Evolutionary conservation across 2,797 vertebrate species (phyloP).

Genomic region (Knipowitschia caucasica): DNA sequence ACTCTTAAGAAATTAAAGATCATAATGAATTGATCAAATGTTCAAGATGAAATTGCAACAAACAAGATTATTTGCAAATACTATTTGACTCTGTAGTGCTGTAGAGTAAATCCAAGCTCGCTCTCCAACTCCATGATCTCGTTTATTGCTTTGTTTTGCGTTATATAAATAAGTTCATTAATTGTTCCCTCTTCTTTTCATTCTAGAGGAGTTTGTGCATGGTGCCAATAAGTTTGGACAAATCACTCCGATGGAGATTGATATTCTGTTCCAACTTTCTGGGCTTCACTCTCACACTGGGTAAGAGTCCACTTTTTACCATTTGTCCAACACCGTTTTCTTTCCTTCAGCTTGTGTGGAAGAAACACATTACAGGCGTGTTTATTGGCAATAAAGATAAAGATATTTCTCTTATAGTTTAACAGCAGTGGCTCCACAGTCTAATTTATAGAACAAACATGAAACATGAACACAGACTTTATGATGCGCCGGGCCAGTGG

Average conservation of each 20-base stretch:
- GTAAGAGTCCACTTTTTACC: conserved; percentile 68
- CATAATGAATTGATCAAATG: conserved; percentile 10
- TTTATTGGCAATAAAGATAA: conserved; percentile 70
- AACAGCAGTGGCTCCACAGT: conserved; percentile 69
- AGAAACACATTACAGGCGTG: conserved; percentile 62
- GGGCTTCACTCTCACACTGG: conserved; percentile 90
- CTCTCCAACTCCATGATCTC: neutral
- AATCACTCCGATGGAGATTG: conserved; percentile 91
- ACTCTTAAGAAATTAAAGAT: conserved; percentile 13
- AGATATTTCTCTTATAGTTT: conserved; percentile 67
- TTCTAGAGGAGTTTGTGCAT: conserved; percentile 88
- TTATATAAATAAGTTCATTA: conserved; percentile 10
- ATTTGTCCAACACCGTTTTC: conserved; percentile 34
- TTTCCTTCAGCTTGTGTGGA: conserved; percentile 47
- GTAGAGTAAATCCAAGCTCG: conserved; percentile 22
- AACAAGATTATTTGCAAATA: conserved; percentile 56
- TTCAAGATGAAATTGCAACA: conserved; percentile 7
- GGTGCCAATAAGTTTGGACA: conserved; percentile 91
- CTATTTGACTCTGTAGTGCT: conserved; percentile 26
- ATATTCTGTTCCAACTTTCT: conserved; percentile 90
- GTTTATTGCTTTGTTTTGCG: neutral
- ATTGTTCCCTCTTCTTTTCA: conserved; percentile 23
- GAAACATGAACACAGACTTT: conserved; percentile 64
- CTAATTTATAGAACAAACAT: conserved; percentile 69
- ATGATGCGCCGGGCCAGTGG: conserved; percentile 60